These are phyloP conservation scores for Drosophila meridionalis DNA, from an alignment of 2,888 invertebrate species.

Conservation along the genomic window DNA sequence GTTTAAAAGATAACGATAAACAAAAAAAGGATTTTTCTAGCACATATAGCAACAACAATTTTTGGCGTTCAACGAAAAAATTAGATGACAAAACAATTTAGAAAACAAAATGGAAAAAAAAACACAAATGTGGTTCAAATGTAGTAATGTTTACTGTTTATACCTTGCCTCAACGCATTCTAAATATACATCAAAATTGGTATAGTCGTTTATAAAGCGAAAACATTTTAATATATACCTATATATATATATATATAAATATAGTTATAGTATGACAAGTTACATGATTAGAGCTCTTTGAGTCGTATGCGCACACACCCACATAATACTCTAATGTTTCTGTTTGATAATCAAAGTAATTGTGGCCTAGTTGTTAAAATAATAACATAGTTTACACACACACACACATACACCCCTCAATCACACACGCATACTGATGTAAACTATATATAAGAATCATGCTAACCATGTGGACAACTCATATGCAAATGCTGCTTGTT, in stretches of 20 bases:
- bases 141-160: constrained; percentile 64
- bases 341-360: constrained; percentile 30
- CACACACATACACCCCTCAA: not conserved
- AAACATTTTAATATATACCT: constrained; percentile 27
- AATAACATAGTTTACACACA: not conserved
- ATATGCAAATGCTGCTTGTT: constrained; percentile 29
- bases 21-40: constrained; percentile 55
- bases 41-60: constrained; percentile 49
- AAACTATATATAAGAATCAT: constrained; percentile 49
- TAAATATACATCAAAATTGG: constrained; percentile 46
- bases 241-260: constrained; percentile 18
- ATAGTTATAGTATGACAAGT: constrained; percentile 36
- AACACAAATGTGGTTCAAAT: constrained; percentile 69
- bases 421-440: constrained; percentile 14
- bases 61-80: constrained; percentile 52
- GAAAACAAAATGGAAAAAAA: constrained; percentile 28
- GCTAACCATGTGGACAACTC: constrained; percentile 55
- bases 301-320: constrained; percentile 37
- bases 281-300: constrained; percentile 59
- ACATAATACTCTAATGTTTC: constrained; percentile 17
- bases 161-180: constrained; percentile 62
- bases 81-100: constrained; percentile 26
- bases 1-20: constrained; percentile 26
- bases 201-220: constrained; percentile 40
- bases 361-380: constrained; percentile 30